Base-by-base conservation (phyloP, 2,888 invertebrate species). In the Drosophila cracens region DNA sequence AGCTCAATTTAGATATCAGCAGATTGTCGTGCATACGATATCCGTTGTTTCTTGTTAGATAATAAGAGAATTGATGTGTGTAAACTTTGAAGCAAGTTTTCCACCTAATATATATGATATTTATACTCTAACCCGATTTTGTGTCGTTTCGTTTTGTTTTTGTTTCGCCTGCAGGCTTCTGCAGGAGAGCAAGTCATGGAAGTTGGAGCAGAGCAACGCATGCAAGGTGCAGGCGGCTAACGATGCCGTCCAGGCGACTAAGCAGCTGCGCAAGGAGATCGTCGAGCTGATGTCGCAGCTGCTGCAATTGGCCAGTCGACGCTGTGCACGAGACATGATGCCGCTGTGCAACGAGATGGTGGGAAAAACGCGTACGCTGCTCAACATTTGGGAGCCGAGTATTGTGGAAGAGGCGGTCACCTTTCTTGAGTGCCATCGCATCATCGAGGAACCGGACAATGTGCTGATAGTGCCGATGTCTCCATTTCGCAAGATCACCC, bases 401-500 rank as follows among this genome's bases (percentile, higher is more conserved):
- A 94, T 97, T 43, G 96, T 98, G 0, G 98, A 98, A 91, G 97
- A 98, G 91, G 97, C 97, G 0, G 94, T 98, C 52, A 95, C 96
- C 13, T 97, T 96, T 86, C 95, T 98, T 54, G 97, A 97, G 83
- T 96, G 96, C 92, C 96, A 97, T 86, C 91, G 93, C 21, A 93
- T 93, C 43, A 92, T 93, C 21, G 93, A 93, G 66, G 93, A 93
- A 64, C 93, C 93, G 87, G 94, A 95, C 92, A 93, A 93, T 74
- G 82, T 89, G 51, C 70, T 92, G 6, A 92, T 92, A 91, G 93
- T 95, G 93, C 94, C 95, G 0, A 93, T 96, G 83, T 96, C 96
- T 1, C 96, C 96, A 0, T 96, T 97, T 92, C 95, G 96, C 86
- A 95, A 96, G 40, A 95, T 97, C 29, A 96, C 97, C 0, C 96